Conservation (phyloP, 2,888 invertebrate species). For the Macrosiphum euphorbiae region DNA sequence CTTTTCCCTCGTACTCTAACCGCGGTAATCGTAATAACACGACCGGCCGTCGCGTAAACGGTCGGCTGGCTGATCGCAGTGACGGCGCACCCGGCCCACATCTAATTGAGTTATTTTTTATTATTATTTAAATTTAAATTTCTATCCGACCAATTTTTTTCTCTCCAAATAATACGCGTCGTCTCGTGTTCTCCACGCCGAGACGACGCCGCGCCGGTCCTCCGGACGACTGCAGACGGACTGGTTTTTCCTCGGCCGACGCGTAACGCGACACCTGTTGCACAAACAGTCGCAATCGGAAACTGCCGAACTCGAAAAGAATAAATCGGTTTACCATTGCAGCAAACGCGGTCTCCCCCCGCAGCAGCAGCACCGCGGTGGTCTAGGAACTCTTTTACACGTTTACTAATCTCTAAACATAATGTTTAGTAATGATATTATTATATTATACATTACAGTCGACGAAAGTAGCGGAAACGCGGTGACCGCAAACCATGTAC, state of each 20-base stretch:
- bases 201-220: not conserved
- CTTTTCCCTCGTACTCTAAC: not conserved
- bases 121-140: slow-evolving; percentile 6
- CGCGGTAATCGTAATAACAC: slow-evolving; percentile 21
- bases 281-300: not conserved
- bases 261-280: not conserved
- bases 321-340: not conserved
- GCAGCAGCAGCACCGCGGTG: too few relatives aligned
- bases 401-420: not conserved
- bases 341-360: not conserved
- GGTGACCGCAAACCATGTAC: not conserved
- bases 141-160: too few relatives aligned
- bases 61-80: slow-evolving; percentile 46
- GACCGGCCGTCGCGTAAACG: slow-evolving; percentile 28
- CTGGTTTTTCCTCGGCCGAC: not conserved
- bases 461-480: too few relatives aligned
- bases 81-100: slow-evolving; percentile 43
- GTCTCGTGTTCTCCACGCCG: not conserved
- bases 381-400: not conserved
- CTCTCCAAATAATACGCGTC: not conserved
- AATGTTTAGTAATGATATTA: not conserved
- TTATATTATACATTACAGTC: too few relatives aligned
- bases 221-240: not conserved
- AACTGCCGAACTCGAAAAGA: not conserved
- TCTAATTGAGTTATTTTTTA: slow-evolving; percentile 45